phyloP scores from a whole-genome alignment of 1,140 invertebrate genomes.

The Zaprionus gabonicus region DNA sequence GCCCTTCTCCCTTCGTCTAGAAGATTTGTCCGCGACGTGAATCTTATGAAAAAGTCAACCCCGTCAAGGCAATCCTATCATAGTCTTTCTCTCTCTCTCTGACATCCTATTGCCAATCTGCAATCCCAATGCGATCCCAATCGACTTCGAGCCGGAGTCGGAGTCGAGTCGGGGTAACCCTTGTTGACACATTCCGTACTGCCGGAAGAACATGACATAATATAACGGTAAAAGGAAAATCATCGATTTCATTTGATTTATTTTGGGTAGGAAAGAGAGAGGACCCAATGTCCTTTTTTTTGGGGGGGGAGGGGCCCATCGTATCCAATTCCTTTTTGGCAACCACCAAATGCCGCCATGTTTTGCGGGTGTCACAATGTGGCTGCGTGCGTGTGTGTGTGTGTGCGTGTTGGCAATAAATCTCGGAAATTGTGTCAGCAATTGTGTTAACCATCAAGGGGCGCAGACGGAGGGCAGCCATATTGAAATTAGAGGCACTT shows the following conservation, averaged over 20 bases:
- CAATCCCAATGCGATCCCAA: constrained; percentile 3
- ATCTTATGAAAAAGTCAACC: constrained; percentile 9
- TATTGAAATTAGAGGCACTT: constrained; percentile 81
- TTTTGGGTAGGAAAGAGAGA: constrained; percentile 27
- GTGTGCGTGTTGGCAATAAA: constrained; percentile 67
- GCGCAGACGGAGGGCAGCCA: constrained; percentile 43
- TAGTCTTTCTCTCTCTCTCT: neutral
- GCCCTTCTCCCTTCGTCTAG: neutral
- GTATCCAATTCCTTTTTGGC: constrained; percentile 29
- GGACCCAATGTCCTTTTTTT: constrained; percentile 30
- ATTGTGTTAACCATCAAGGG: constrained; percentile 65
- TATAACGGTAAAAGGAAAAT: constrained; percentile 81
- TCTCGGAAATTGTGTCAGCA: constrained; percentile 82
- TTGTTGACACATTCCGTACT: constrained; percentile 30
- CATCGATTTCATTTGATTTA: constrained; percentile 82
- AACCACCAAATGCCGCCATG: constrained; percentile 44
- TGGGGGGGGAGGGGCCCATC: neutral
- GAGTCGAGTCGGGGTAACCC: constrained; percentile 20
- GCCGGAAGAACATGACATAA: constrained; percentile 77
- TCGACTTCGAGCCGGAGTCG: neutral
- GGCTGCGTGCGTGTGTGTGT: constrained; percentile 11
- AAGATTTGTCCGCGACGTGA: neutral
- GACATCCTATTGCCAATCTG: neutral
- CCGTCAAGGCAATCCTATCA: constrained; percentile 12
- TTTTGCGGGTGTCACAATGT: constrained; percentile 27